Evolutionary conservation across 2,888 invertebrate genomes (phyloP).

Genomic region (Amphiduros pacificus): DNA sequence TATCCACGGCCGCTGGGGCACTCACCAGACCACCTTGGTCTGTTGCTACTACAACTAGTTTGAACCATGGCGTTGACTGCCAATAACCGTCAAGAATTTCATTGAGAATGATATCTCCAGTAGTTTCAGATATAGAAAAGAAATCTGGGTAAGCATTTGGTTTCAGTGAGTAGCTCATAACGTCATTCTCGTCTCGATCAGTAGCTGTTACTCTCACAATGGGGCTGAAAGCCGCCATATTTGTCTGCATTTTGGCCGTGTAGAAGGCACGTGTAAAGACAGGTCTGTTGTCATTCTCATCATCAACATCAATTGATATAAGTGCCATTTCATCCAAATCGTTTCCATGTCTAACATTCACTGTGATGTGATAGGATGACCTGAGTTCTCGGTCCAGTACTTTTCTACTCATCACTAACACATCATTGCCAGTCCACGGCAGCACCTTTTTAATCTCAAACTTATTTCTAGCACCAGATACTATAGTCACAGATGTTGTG

Average conservation of each 20-base stretch:
- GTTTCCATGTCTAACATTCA: background rate
- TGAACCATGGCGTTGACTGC: background rate
- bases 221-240: background rate
- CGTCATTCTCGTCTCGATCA: background rate
- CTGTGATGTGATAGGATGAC: background rate
- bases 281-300: conserved; percentile 10
- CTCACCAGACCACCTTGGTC: background rate
- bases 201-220: background rate
- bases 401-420: background rate
- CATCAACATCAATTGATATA: background rate
- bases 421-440: too few species aligned
- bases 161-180: background rate
- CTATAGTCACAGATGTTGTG: too few species aligned
- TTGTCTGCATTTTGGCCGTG: background rate
- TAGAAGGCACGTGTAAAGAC: conserved; percentile 2
- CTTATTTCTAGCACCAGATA: too few species aligned
- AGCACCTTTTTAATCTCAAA: too few species aligned
- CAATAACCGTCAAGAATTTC: too few species aligned
- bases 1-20: background rate
- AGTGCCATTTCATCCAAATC: background rate
- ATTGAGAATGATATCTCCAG: background rate
- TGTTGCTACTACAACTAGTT: background rate
- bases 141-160: background rate
- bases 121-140: background rate
- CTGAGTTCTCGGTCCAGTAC: background rate